Conservation (phyloP, 2,888 invertebrate genomes). For the Nemoura dubitans region DNA sequence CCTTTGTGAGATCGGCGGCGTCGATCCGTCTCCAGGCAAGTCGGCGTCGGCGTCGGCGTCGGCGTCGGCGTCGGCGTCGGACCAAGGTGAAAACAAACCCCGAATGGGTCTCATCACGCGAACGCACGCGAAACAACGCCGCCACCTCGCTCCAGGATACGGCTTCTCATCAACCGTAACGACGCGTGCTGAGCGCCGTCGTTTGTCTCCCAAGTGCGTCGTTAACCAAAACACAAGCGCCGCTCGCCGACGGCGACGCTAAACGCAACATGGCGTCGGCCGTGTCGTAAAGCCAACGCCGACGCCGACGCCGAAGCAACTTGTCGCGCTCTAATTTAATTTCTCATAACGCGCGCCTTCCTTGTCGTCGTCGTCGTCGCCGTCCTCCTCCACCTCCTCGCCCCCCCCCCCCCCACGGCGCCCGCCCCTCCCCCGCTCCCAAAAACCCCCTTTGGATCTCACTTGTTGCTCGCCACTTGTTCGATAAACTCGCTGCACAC, state of each 20-base stretch:
- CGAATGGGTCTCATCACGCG: neutral
- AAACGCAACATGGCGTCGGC: constrained; percentile 3
- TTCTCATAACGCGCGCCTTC: constrained; percentile 44
- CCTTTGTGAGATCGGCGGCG: neutral
- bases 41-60: neutral
- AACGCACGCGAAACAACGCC: neutral
- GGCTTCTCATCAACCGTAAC: constrained; percentile 1
- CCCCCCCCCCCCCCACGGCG: neutral
- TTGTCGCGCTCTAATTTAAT: constrained; percentile 47
- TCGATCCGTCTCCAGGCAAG: neutral
- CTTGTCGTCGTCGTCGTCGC: constrained; percentile 1
- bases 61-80: neutral
- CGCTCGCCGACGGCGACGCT: neutral
- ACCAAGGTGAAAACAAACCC: neutral
- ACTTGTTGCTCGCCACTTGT: constrained; percentile 12
- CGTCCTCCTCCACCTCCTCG: neutral
- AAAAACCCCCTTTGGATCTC: neutral
- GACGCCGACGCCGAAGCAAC: neutral
- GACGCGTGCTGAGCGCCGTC: neutral
- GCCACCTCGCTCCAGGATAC: neutral
- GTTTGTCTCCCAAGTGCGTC: neutral
- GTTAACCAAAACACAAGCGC: neutral
- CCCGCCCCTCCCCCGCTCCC: too few relatives aligned
- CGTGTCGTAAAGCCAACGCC: neutral
- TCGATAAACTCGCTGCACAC: constrained; percentile 4